phyloP scores from a whole-genome alignment of 1,140 invertebrate species.

The Aphelenchoides avenae region DNA sequence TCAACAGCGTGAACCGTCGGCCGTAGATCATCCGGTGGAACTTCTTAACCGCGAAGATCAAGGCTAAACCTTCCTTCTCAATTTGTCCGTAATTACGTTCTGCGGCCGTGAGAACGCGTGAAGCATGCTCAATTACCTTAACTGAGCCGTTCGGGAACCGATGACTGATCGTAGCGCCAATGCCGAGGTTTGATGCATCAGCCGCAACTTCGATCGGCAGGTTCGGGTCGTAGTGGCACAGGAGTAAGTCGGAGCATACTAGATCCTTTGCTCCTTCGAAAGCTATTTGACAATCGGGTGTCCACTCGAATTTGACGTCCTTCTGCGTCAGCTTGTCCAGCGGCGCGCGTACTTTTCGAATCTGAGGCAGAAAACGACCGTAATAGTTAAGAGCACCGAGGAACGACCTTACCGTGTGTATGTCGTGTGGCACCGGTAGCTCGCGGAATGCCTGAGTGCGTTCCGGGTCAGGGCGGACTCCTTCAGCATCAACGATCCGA shows the following conservation, averaged over 20 bases:
- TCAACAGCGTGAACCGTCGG: constrained; percentile 61
- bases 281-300: constrained; percentile 7
- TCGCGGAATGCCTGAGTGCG: constrained; percentile 31
- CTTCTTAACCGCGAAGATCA: constrained; percentile 63
- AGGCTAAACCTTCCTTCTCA: constrained; percentile 64
- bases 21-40: constrained; percentile 64
- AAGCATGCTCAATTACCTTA: constrained; percentile 52
- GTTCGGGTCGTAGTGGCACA: constrained; percentile 44
- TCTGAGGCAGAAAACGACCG: constrained; percentile 23
- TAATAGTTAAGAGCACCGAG: constrained; percentile 49
- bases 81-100: constrained; percentile 63
- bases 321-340: constrained; percentile 40
- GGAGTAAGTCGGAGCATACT: constrained; percentile 24
- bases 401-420: constrained; percentile 31
- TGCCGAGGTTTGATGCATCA: constrained; percentile 45
- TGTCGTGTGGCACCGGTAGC: constrained; percentile 39
- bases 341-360: constrained; percentile 30
- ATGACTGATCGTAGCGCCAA: constrained; percentile 41
- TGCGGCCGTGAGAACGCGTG: constrained; percentile 59
- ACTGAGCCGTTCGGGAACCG: constrained; percentile 33
- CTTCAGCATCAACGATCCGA: constrained; percentile 28
- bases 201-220: constrained; percentile 39
- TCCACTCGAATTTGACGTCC: constrained; percentile 39
- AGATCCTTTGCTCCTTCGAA: constrained; percentile 31
- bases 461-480: constrained; percentile 32